A percentile compares a stretch with the other conserved stretches of the same genome.
Conservation (phyloP, 2,797 vertebrate genomes). For the Leucoraja ocellata region DNA sequence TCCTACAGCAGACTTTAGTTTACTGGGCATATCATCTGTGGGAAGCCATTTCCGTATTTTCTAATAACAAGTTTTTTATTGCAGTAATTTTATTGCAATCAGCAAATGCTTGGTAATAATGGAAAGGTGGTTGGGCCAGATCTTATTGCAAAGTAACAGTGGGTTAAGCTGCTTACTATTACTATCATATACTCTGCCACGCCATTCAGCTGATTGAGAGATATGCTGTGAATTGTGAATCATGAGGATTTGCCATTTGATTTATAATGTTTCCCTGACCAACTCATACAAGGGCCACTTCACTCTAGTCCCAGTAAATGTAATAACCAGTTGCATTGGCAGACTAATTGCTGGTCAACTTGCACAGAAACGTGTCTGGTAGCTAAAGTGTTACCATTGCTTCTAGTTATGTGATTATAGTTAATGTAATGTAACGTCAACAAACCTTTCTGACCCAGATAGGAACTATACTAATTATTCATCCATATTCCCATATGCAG, state of each 20-base stretch:
- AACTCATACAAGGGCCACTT: neutral
- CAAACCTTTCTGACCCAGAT: neutral
- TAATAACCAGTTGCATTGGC: neutral
- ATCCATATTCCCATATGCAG: neutral
- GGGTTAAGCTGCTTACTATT: neutral
- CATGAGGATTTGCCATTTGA: too few relatives aligned
- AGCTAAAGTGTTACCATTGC: neutral
- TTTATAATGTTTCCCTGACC: neutral
- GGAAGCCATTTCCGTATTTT: neutral
- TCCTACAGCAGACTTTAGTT: neutral
- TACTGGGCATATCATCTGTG: neutral
- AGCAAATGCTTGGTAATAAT: neutral
- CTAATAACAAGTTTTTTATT: neutral
- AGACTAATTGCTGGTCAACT: neutral
- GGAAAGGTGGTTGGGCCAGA: neutral
- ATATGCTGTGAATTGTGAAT: neutral
- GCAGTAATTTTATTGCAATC: neutral
- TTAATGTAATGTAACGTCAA: neutral
- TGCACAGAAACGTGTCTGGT: neutral
- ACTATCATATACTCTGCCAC: neutral
- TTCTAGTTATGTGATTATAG: neutral
- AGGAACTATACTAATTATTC: neutral
- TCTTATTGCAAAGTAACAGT: neutral
- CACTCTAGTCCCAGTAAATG: too few relatives aligned
- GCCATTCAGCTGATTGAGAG: neutral